These are phyloP conservation scores for Atethmia centrago DNA, from an alignment of 2,888 invertebrate species.

Conservation along the genomic window DNA sequence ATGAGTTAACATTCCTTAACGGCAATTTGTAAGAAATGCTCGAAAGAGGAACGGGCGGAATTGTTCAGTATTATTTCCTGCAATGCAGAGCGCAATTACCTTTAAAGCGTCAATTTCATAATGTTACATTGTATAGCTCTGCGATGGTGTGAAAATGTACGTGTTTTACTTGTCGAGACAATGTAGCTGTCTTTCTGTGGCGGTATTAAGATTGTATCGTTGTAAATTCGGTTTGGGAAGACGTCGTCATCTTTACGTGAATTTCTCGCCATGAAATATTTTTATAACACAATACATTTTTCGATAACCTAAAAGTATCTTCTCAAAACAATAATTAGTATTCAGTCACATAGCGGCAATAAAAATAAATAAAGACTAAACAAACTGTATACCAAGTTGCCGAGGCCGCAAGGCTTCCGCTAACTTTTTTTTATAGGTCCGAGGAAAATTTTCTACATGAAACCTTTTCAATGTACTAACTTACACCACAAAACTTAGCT, in stretches of 20 bases:
- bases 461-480: constrained; percentile 10
- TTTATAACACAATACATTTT: no score
- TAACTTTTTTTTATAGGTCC: constrained; percentile 2
- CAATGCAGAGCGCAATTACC: constrained; percentile 57
- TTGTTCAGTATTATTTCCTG: constrained; percentile 62
- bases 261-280: neutral
- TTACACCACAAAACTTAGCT: neutral
- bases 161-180: constrained; percentile 29
- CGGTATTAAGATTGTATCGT: constrained; percentile 40
- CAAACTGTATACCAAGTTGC: constrained; percentile 4
- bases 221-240: constrained; percentile 17
- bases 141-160: constrained; percentile 43
- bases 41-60: constrained; percentile 45
- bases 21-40: constrained; percentile 52
- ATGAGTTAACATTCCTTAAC: constrained; percentile 54
- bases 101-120: constrained; percentile 55
- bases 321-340: neutral
- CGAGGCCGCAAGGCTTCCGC: neutral
- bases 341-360: neutral
- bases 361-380: neutral
- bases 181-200: constrained; percentile 24
- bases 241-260: neutral
- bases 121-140: constrained; percentile 45
- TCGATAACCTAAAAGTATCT: no score
- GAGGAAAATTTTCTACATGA: neutral